These are phyloP conservation scores for Andrena haemorrhoa DNA, from an alignment of 2,888 invertebrate genomes.

Conservation along the genomic window DNA sequence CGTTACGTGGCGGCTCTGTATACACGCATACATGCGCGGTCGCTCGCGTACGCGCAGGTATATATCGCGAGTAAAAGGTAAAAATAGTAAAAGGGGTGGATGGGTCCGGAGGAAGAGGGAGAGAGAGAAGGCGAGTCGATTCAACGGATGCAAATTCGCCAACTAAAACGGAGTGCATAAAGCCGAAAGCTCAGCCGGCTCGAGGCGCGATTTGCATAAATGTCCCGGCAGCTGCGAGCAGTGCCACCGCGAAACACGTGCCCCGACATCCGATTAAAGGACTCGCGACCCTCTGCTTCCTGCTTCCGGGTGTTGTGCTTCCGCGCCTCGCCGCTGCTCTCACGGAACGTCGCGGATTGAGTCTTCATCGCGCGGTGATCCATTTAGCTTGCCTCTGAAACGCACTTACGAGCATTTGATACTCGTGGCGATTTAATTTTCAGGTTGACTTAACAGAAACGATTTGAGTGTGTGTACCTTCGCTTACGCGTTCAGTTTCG, in stretches of 20 bases:
- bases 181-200: slow-evolving; percentile 81
- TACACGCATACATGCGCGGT: slow-evolving; percentile 61
- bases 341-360: slow-evolving; percentile 43
- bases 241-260: slow-evolving; percentile 80
- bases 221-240: slow-evolving; percentile 82
- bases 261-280: slow-evolving; percentile 80
- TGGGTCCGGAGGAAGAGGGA: slow-evolving; percentile 59
- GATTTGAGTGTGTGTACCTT: not conserved
- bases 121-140: slow-evolving; percentile 71
- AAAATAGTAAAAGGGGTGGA: slow-evolving; percentile 65
- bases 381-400: slow-evolving; percentile 21
- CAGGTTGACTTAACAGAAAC: not conserved
- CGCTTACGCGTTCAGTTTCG: too few relatives aligned
- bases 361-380: slow-evolving; percentile 44
- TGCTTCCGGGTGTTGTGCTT: slow-evolving; percentile 70
- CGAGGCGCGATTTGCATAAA: slow-evolving; percentile 82
- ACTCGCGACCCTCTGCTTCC: slow-evolving; percentile 72
- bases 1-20: slow-evolving; percentile 73
- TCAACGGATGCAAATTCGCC: slow-evolving; percentile 82
- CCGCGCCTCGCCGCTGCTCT: slow-evolving; percentile 39
- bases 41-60: slow-evolving; percentile 67
- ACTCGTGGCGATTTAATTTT: not conserved
- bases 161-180: slow-evolving; percentile 80
- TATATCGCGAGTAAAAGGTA: slow-evolving; percentile 71
- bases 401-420: slow-evolving; percentile 11